Base-by-base conservation (phyloP, 2,113 vertebrate genomes). In the Corynorhinus townsendii region DNA sequence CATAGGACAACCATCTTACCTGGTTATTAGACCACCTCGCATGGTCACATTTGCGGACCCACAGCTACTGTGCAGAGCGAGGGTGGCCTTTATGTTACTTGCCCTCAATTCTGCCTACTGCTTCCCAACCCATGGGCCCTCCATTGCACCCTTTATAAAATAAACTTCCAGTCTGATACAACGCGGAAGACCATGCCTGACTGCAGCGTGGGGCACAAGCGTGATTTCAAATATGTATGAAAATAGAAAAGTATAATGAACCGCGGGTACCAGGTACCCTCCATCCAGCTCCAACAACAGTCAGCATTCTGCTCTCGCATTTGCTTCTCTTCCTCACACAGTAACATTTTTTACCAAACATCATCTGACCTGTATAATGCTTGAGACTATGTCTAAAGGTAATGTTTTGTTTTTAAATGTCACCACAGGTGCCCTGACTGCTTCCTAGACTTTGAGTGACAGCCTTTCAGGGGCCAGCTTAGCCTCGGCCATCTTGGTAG, bases 211-310 rank as follows among this genome's bases (percentile, higher is more conserved):
- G 28, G 30, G 30, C 38, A 80, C 26, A 35, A 49, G 33, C 24
- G 1, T 59, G 80, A 64, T 54, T 35, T 71, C 17, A 40, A 62
- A 7, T 47, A 30, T 30, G 71, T 1, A 4, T 26, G 19, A 33
- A 71, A 64, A 35, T 8, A 40, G 47, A 73, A 40, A 38, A 73
- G 26, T 28, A 0, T 3, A 40, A 11, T 15, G 66, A 47, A 30
- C 11, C 9, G 35, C 2, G 0, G 28, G 83, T 30, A 16, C 33
- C 43, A 12, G 17, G 3, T 54, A 16, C 43, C 28, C 4, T 0
- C 49, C 11, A 56, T 9, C 80, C 47, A 43, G 38, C 38, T 79
- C 54, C 11, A 33, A 35, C n/a, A 66, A 52, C 11, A 79, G 7
- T 22, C 30, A 81, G 5, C 54, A 20, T 26, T 75, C 40, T 72